Base-by-base conservation (phyloP, 1,140 invertebrate genomes). In the Trichomalopsis sarcophagae region DNA sequence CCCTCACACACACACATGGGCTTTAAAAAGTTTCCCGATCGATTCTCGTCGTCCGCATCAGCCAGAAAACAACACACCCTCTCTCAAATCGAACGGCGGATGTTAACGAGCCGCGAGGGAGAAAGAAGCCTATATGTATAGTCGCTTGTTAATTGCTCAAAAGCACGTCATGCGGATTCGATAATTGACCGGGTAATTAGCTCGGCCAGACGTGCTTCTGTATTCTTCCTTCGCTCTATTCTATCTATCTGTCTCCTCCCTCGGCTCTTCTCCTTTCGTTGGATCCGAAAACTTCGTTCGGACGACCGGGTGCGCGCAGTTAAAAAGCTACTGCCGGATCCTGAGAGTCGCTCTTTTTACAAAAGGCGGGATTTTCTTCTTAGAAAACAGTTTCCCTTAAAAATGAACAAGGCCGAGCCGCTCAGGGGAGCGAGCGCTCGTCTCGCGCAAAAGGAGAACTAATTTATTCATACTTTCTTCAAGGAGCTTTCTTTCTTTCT, bases 161-260 rank as follows among this genome's bases (percentile, higher is more conserved):
- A 71, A 73, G 79, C 33, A 44, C 68, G 47, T 73, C 40, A 50
- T 81, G 14, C 33, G 9, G 33, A 81, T 30, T 81, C 47, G 30
- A 44, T 73, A 81, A 81, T 73, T 81, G 27, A 73, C 71, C 23
- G 68, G 33, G 36, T 50, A 81, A 73, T 81, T 81, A 81, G 2
- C 30, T 62, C 55, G 55, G 55, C 17, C 55, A 21, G 55, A 17
- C 47, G 14, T 44, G 14, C 47, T 21, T 21, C 55, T 62, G 17
- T 21, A 62, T 62, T 62, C 17, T 7, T 62, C 17, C 55, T 62
- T 27, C 27, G 0, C 55, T 17, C 27, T 27, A 27, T 2, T 62
- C 17, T 62, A 4, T 55, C 17, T 3, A 55, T 55, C 5, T 17
- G 21, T 71, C 17, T 21, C 4, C 21, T 62, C 55, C 40, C 40